Evolutionary conservation across 2,797 vertebrate genomes (phyloP), one percentile per base, ranked within the genome.

Genomic region (Lates japonicus): DNA sequence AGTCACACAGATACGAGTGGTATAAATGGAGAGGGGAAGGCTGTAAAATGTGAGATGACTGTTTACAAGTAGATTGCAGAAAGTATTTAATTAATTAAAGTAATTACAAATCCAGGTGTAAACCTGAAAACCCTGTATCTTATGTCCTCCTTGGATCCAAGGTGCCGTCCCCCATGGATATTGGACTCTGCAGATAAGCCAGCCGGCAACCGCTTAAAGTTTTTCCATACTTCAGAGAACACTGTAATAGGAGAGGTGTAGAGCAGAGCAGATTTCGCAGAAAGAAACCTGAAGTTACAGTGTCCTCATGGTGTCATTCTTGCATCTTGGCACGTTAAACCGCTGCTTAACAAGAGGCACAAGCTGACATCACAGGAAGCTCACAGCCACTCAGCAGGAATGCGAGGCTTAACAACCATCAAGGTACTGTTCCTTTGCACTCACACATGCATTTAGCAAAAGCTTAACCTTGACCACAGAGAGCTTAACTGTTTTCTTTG

Each of bases 401-500:
- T 91, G 86, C 75, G 73, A 61, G 70, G 66, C 70, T 5, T 74
- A 61, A 58, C 78, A 39, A 73, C 68, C 42, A 82, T 64, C 79
- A 88, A 90, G 90, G 86, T 90, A 88, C 58, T 54, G 79, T 71
- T 25, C 37, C 46, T 78, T 48, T 80, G 41, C 58, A 22, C 61
- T 67, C 16, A 29, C 29, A 57, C 25, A 16, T 19, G 60, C 6
- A 66, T 35, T 67, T 3, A 49, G 4, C 3, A 61, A 31, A 65
- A 61, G 19, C 7, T 17, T 70, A 54, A 83, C 80, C 68, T 83
- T 78, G 58, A 65, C 46, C 14, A 9, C 7, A 4, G 39, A 51
- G 4, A 74, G 7, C 57, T 19, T 6, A 33, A 59, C 13, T 20
- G 3, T 12, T 60, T 75, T 52, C 57, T 49, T 2, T 64, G n/a